These are phyloP conservation scores for Tridacna crocea DNA, from an alignment of 2,888 invertebrate genomes.

Conservation along the genomic window DNA sequence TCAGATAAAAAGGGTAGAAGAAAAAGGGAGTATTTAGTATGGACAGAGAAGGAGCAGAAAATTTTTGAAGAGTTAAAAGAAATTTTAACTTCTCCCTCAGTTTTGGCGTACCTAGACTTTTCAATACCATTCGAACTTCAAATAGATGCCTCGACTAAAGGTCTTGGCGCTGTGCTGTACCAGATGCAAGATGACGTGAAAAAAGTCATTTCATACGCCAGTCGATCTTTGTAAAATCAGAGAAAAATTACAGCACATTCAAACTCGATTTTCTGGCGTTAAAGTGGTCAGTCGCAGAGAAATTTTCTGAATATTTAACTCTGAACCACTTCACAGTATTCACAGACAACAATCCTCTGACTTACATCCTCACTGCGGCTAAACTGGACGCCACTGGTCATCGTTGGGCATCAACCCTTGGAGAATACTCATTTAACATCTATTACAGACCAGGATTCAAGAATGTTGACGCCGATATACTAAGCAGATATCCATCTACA, in stretches of 20 bases:
- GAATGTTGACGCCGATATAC: too few relatives aligned
- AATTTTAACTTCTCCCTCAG: conserved; percentile 12
- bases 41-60: conserved; percentile 28
- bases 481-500: too few relatives aligned
- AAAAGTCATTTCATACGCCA: conserved; percentile 37
- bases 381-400: too few relatives aligned
- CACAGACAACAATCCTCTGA: conserved; percentile 44
- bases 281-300: conserved; percentile 51
- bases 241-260: conserved; percentile 35
- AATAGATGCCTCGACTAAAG: too few relatives aligned
- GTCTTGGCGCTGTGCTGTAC: conserved; percentile 45
- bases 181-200: conserved; percentile 19
- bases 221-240: conserved; percentile 23
- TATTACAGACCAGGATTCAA: not conserved
- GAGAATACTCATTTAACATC: too few relatives aligned
- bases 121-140: conserved; percentile 29
- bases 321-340: too few relatives aligned
- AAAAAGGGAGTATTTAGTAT: conserved; percentile 26
- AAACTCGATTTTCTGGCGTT: conserved; percentile 40
- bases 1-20: conserved; percentile 1
- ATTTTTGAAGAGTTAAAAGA: conserved; percentile 24
- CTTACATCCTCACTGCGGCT: too few relatives aligned
- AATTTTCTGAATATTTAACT: conserved; percentile 15
- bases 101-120: conserved; percentile 39
- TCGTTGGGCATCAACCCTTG: too few relatives aligned